phyloP scores from a whole-genome alignment of 2,113 vertebrate species.

The Coracopsis vasa region DNA sequence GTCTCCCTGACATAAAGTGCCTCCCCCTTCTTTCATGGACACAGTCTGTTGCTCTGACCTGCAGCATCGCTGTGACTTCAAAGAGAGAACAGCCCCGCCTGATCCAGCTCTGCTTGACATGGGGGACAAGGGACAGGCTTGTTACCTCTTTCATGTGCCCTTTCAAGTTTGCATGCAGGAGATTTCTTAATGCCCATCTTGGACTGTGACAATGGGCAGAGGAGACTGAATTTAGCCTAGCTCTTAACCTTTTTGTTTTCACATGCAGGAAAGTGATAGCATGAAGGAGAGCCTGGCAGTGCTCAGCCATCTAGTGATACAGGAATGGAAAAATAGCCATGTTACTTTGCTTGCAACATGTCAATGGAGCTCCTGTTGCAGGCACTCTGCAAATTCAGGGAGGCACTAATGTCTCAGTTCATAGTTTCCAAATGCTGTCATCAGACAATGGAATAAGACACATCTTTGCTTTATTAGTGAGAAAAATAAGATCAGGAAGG shows the following conservation, averaged over 20 bases:
- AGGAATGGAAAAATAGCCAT: not conserved
- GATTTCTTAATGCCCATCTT: not conserved
- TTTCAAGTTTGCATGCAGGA: not conserved
- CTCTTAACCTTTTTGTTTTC: not conserved
- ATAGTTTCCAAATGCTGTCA: not conserved
- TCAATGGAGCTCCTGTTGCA: not conserved
- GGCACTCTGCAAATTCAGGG: not conserved
- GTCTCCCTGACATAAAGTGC: not conserved
- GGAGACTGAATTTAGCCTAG: not conserved
- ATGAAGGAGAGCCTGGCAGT: not conserved
- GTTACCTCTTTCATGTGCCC: not conserved
- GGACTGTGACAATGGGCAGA: not conserved
- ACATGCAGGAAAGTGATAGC: not conserved
- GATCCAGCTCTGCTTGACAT: not conserved
- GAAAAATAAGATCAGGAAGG: not conserved
- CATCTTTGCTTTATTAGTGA: not conserved
- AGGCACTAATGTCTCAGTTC: not conserved
- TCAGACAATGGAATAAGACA: not conserved
- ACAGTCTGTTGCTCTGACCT: not conserved
- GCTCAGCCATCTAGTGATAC: not conserved
- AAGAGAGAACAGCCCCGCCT: not conserved
- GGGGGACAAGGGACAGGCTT: not conserved
- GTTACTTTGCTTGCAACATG: not conserved
- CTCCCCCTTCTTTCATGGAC: not conserved
- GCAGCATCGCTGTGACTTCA: not conserved